Evolutionary conservation across 2,113 vertebrate species (phyloP).

Genomic region (Cephalopterus ornatus): DNA sequence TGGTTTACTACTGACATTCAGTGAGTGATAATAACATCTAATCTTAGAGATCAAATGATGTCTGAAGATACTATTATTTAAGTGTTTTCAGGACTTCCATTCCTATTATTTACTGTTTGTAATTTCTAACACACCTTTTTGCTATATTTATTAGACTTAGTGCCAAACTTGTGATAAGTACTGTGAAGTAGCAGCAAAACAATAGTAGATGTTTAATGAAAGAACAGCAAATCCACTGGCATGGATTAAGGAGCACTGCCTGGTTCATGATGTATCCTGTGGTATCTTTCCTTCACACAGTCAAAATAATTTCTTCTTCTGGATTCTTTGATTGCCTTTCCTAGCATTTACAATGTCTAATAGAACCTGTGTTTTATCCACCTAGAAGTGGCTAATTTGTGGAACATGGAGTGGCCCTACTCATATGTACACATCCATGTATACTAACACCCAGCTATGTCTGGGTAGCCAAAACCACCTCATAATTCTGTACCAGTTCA

Average conservation of each 20-base stretch:
- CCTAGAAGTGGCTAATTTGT: neutral
- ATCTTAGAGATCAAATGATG: neutral
- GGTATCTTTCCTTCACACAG: neutral
- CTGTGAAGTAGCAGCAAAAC: neutral
- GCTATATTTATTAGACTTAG: neutral
- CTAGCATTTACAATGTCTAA: neutral
- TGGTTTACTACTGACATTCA: accelerated
- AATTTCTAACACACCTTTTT: neutral
- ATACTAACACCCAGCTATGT: neutral
- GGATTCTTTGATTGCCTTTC: neutral
- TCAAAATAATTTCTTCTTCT: neutral
- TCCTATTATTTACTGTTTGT: neutral
- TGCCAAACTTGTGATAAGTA: neutral
- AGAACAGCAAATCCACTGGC: neutral
- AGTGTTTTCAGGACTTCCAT: neutral
- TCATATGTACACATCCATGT: neutral
- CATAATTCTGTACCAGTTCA: neutral
- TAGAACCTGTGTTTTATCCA: neutral
- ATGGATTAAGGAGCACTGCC: accelerated
- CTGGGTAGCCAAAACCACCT: neutral
- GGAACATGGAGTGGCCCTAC: neutral
- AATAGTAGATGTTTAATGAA: neutral
- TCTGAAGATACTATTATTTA: neutral
- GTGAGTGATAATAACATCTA: neutral
- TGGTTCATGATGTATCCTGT: neutral